phyloP scores from a whole-genome alignment of 2,888 invertebrate species.

The Leptopterna dolabrata region DNA sequence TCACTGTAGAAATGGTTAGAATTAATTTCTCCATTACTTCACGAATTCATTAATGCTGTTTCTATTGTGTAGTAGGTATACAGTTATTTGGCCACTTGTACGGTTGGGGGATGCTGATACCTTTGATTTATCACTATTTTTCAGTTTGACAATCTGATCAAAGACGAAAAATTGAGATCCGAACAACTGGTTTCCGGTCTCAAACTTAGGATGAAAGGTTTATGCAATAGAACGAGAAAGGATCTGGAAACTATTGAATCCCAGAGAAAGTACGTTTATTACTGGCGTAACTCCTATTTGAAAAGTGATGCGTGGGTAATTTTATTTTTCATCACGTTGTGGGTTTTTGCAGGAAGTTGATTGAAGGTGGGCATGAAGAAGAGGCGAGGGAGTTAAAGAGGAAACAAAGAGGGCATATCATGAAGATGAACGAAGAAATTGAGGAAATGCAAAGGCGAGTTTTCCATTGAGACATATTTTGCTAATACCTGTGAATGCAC shows the following conservation, averaged over 20 bases:
- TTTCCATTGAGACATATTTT: neutral
- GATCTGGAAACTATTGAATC: conserved; percentile 76
- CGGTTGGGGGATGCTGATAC: no score
- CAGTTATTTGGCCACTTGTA: no score
- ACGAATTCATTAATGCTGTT: no score
- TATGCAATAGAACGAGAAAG: conserved; percentile 76
- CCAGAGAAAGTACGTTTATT: conserved; percentile 70
- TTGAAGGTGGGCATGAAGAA: conserved; percentile 71
- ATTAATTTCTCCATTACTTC: no score
- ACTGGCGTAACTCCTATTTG: neutral
- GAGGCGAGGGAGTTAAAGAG: conserved; percentile 74
- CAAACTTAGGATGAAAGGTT: conserved; percentile 75
- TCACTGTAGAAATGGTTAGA: conserved; percentile 41
- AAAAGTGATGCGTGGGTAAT: neutral
- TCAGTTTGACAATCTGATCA: conserved; percentile 73
- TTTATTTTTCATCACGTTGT: neutral
- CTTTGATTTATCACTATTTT: no score
- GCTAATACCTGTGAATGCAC: no score
- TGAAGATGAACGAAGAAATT: conserved; percentile 76
- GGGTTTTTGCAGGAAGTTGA: conserved; percentile 67
- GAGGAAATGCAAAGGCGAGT: conserved; percentile 69
- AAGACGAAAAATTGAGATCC: conserved; percentile 76
- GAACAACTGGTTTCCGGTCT: conserved; percentile 75
- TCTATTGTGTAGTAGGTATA: no score
- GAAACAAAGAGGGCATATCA: conserved; percentile 75